These are phyloP conservation scores for Lophius americanus DNA, from an alignment of 2,797 vertebrate species.

Conservation along the genomic window DNA sequence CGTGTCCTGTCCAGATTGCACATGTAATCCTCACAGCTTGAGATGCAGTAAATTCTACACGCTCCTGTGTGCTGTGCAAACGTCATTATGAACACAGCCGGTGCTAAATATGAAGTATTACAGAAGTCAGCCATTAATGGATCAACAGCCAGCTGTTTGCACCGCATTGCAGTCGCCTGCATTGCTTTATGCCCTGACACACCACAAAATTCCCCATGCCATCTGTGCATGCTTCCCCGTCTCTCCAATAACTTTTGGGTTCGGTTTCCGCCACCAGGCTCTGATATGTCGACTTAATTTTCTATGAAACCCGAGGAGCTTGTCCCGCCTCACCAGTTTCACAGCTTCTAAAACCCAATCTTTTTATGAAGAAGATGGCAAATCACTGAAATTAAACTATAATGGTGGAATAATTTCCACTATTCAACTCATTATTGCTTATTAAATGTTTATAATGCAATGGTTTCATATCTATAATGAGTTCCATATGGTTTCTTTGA, in stretches of 20 bases:
- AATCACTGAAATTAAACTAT: constrained; percentile 4
- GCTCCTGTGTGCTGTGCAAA: not conserved
- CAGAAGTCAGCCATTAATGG: constrained; percentile 3
- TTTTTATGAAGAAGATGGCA: constrained; percentile 1
- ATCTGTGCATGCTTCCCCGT: constrained; percentile 40
- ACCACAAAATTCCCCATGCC: constrained; percentile 25
- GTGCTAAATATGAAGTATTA: not conserved
- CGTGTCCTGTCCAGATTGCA: not conserved
- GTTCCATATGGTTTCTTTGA: too few relatives aligned
- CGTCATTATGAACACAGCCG: not conserved
- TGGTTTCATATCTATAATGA: too few relatives aligned
- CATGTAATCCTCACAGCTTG: constrained; percentile 1
- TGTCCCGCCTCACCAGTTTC: constrained; percentile 27
- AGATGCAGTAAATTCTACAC: not conserved
- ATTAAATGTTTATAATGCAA: too few relatives aligned
- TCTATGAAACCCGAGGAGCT: constrained; percentile 44
- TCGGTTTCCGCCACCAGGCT: constrained; percentile 55
- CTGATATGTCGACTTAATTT: constrained; percentile 33
- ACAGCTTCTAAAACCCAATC: constrained; percentile 8
- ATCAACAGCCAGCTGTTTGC: constrained; percentile 40
- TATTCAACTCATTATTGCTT: too few relatives aligned
- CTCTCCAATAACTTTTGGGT: constrained; percentile 36
- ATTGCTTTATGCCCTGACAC: constrained; percentile 19
- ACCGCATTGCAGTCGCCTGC: constrained; percentile 11
- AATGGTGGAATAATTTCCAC: too few relatives aligned